Percentiles rank a stretch among this genome's conserved stretches.
Evolutionary conservation across 2,113 vertebrate genomes (phyloP).

Genomic region (Coryphaenoides rupestris): DNA sequence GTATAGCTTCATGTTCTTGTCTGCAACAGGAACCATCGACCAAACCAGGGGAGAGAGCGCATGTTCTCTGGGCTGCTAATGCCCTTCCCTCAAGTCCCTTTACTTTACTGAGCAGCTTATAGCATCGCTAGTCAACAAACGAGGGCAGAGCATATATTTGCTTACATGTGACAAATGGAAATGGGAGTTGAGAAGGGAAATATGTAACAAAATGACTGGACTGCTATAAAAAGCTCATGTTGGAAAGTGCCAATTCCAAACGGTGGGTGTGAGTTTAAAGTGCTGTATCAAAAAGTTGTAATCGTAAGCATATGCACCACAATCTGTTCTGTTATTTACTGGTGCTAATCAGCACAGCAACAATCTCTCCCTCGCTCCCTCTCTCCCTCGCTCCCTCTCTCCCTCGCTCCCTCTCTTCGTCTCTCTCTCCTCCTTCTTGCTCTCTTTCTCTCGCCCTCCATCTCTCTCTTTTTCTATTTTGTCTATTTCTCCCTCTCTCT

Average conservation of each 20-base stretch:
- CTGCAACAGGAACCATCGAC: too few relatives aligned
- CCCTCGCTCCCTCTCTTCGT: not conserved
- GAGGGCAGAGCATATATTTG: too few relatives aligned
- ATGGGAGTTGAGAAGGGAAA: slow-evolving; percentile 23
- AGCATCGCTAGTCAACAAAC: too few relatives aligned
- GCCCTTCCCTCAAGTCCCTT: too few relatives aligned
- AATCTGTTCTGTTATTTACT: slow-evolving; percentile 78
- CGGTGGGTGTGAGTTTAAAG: slow-evolving; percentile 63
- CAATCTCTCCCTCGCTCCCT: slow-evolving; percentile 33
- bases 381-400: not conserved
- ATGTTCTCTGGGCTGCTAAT: too few relatives aligned
- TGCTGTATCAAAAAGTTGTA: slow-evolving; percentile 73
- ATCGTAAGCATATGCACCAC: slow-evolving; percentile 74
- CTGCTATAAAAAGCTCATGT: slow-evolving; percentile 37
- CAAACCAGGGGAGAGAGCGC: too few relatives aligned
- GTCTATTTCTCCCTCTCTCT: not conserved
- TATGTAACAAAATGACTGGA: slow-evolving; percentile 44
- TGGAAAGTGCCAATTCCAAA: slow-evolving; percentile 48
- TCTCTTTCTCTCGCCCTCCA: too few relatives aligned
- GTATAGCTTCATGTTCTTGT: too few relatives aligned
- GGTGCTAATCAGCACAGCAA: slow-evolving; percentile 69
- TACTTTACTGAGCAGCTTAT: too few relatives aligned
- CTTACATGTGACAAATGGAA: too few relatives aligned
- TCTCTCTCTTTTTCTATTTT: not conserved
- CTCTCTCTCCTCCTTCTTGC: too few relatives aligned